phyloP scores from a whole-genome alignment of 2,797 vertebrate genomes.

The Oceanodroma leucorhoa region DNA sequence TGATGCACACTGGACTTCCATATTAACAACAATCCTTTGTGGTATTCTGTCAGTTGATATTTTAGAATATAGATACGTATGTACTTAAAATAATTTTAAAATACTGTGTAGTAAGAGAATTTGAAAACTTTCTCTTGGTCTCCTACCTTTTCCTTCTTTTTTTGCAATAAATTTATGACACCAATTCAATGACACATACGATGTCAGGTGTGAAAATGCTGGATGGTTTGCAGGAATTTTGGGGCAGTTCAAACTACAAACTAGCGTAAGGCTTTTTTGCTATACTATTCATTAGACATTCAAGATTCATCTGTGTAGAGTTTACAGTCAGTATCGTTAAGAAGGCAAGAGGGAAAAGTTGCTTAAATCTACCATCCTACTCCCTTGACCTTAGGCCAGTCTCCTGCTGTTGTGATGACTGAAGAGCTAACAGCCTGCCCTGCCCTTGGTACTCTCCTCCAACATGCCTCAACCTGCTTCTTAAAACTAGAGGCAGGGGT shows the following conservation, averaged over 20 bases:
- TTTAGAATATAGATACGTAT: background rate
- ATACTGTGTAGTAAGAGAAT: background rate
- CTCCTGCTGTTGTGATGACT: constrained; percentile 17
- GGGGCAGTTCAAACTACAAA: background rate
- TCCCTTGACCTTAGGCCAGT: constrained; percentile 17
- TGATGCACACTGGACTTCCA: background rate
- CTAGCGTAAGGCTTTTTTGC: background rate
- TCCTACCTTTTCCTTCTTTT: background rate
- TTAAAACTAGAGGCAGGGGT: background rate
- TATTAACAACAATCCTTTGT: background rate
- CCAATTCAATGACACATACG: background rate
- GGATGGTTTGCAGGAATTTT: background rate
- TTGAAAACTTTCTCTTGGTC: background rate
- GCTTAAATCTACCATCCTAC: background rate
- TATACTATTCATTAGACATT: background rate
- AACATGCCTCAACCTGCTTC: background rate
- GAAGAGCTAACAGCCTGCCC: background rate
- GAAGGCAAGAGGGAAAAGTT: background rate
- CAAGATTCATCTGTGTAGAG: background rate
- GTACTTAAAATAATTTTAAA: background rate
- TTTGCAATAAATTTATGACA: background rate
- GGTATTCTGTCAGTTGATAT: background rate
- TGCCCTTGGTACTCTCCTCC: constrained; percentile 23
- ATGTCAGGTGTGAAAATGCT: background rate
- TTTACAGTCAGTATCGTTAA: background rate